phyloP scores from a whole-genome alignment of 2,113 vertebrate species.

The Ceyx margarethae region DNA sequence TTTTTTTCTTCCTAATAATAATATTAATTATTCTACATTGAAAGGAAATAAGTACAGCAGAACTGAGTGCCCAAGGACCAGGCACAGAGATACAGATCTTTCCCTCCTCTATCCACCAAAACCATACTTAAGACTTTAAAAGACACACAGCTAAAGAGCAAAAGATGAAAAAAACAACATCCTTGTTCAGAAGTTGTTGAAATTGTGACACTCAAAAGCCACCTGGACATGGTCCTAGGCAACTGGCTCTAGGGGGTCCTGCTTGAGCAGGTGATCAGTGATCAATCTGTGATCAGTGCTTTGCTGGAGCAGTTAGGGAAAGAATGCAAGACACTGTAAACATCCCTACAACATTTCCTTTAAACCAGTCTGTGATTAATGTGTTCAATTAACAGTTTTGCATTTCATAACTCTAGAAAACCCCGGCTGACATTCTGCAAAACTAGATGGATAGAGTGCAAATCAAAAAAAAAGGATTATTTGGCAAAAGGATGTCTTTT shows the following conservation, averaged over 20 bases:
- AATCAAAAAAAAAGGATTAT: constrained; percentile 46
- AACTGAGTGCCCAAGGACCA: not conserved
- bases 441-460: not conserved
- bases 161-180: not conserved
- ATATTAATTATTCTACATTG: no score
- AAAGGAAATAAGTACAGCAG: not conserved
- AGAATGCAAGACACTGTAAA: not conserved
- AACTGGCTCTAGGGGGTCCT: not conserved
- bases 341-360: not conserved
- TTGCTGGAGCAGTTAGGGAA: not conserved
- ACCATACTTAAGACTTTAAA: not conserved
- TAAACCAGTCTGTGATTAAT: not conserved
- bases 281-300: not conserved
- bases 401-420: constrained; percentile 31
- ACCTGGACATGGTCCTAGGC: not conserved
- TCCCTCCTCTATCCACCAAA: not conserved
- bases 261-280: not conserved
- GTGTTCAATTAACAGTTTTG: not conserved
- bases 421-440: not conserved
- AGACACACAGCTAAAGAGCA: not conserved
- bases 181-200: not conserved
- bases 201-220: not conserved
- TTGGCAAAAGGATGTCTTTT: constrained; percentile 42
- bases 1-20: not conserved
- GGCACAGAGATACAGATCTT: not conserved